These are phyloP conservation scores for Actinia equina DNA, from an alignment of 64 coral and sea anemone species.

Conservation along the genomic window DNA sequence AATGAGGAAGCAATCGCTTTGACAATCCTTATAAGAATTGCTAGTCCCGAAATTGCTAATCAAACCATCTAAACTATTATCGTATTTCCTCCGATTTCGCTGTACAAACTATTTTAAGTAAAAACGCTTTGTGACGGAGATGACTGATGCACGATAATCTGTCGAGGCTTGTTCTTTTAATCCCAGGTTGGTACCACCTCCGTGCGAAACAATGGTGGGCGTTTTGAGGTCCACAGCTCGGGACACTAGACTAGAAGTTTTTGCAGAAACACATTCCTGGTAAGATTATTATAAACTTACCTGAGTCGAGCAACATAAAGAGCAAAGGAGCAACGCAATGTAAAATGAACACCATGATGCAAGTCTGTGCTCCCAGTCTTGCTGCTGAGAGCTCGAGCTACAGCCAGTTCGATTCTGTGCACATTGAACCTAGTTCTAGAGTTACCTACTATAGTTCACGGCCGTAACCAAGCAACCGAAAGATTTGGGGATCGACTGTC, in stretches of 20 bases:
- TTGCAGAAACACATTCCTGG: background rate
- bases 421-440: background rate
- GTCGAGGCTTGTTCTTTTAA: background rate
- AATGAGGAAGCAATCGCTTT: background rate
- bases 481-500: background rate
- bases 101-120: background rate
- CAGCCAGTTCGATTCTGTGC: background rate
- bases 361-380: background rate
- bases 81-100: background rate
- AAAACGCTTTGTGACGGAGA: background rate
- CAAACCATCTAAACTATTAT: background rate
- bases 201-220: background rate
- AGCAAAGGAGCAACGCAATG: background rate
- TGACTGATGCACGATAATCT: background rate
- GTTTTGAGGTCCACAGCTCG: background rate
- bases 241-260: background rate
- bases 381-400: background rate
- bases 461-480: conserved; percentile 1
- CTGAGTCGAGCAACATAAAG: background rate
- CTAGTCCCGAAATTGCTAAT: too few relatives aligned
- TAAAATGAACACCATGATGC: background rate
- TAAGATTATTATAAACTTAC: background rate
- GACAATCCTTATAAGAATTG: too few relatives aligned
- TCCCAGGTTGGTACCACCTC: background rate
- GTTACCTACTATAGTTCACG: background rate